These are phyloP conservation scores for Pygoscelis antarcticus DNA, from an alignment of 2,113 vertebrate species.

Conservation along the genomic window DNA sequence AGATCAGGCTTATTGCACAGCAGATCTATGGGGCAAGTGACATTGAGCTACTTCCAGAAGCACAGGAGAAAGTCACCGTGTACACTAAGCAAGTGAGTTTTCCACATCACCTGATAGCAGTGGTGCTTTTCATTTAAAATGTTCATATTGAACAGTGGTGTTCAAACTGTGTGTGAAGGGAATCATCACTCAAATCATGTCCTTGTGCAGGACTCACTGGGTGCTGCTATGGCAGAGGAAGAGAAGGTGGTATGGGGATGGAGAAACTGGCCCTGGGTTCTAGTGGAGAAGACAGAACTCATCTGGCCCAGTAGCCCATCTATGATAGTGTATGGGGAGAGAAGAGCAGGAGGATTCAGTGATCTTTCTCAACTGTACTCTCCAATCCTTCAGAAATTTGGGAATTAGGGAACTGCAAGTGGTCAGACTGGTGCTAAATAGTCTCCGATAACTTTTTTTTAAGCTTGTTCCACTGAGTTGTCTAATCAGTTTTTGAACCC, in stretches of 20 bases:
- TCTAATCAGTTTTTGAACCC: background rate
- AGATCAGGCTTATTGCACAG: constrained; percentile 93
- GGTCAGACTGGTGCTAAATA: background rate
- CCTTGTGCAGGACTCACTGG: background rate
- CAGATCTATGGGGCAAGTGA: constrained; percentile 95
- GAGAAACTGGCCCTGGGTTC: background rate
- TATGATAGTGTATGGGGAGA: background rate
- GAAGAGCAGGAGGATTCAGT: background rate
- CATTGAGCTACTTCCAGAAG: constrained; percentile 91
- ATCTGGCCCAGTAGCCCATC: background rate
- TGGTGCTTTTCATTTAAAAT: background rate
- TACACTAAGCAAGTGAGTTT: constrained; percentile 92
- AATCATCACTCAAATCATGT: background rate
- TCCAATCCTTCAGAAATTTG: background rate
- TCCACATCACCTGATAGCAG: background rate
- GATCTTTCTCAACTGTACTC: background rate
- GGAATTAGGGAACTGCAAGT: background rate
- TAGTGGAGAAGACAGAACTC: background rate
- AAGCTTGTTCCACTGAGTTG: background rate
- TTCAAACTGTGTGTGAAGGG: background rate
- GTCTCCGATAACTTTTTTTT: background rate
- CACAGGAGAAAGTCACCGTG: constrained; percentile 86
- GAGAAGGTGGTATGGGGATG: background rate
- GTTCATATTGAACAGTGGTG: background rate
- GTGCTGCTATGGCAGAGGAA: background rate